Evolutionary conservation across 1,140 invertebrate genomes (phyloP), one percentile per base, ranked within the genome.

Genomic region (Psilanteris sp.): DNA sequence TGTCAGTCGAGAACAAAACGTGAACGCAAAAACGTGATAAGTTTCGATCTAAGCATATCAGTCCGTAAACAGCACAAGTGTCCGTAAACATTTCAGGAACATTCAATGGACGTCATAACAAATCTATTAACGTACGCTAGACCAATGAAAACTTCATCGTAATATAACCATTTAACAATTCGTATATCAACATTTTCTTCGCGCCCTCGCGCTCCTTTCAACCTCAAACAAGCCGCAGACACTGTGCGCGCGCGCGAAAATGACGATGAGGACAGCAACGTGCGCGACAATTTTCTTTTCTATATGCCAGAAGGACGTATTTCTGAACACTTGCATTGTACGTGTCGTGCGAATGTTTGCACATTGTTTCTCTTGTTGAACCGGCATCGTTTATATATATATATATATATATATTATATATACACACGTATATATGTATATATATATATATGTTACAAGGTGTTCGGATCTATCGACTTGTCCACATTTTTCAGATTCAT

Each of bases 81-180:
- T 67, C 62, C 62, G 62, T 59, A 61, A 75, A 68, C 50, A 68
- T 62, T 48, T 68, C 46, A 68, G 72, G 62, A 68, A 75, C 72
- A 62, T 68, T 62, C 64, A 68, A 4, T 68, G 57, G 64, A 75
- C 61, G 55, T 62, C 62, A 54, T 55, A 57, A 75, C 61, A 75
- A 67, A 75, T 57, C n/a, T 32, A 55, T 48, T 64, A 62, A 68
- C 36, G 22, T 52, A 68, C 39, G 11, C 36, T 52, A 48, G 37
- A 41, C 26, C 31, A 61, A 59, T 41, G 27, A 62, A 55, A 43
- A 59, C 29, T 59, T 52, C 41, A 22, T 43, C 29, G 9, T 52
- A 57, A 64, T 76, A 6, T 54, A 68, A 74, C 44, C 50, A 13
- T 50, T 36, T 37, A 73, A 75, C 62, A 64, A 64, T 68, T 34